Conservation (phyloP, 2,113 vertebrate species). For the Salvelinus namaycush region DNA sequence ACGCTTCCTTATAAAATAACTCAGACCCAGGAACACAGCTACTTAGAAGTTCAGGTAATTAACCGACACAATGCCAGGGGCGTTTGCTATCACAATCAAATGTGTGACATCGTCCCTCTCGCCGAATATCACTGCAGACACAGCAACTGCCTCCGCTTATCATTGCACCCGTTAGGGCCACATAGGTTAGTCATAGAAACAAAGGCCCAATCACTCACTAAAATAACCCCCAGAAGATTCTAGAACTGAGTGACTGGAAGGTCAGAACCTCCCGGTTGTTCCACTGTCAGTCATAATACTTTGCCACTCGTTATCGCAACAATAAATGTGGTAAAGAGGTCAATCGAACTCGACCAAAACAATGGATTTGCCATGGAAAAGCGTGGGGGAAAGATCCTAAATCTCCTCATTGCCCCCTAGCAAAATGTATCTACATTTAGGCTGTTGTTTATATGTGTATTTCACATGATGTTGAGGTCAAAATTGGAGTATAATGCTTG, state of each 20-base stretch:
- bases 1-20: slow-evolving; percentile 27
- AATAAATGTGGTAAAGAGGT: not conserved
- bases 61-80: slow-evolving; percentile 1
- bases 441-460: no score
- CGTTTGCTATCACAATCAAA: not conserved
- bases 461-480: no score
- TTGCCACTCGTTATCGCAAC: slow-evolving; percentile 44
- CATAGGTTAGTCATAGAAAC: slow-evolving; percentile 57
- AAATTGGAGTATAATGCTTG: no score
- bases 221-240: slow-evolving; percentile 54
- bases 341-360: no score
- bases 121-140: slow-evolving; percentile 40
- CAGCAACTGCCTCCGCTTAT: slow-evolving; percentile 59
- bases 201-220: slow-evolving; percentile 51
- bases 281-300: slow-evolving; percentile 48
- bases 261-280: slow-evolving; percentile 43
- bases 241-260: slow-evolving; percentile 42
- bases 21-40: slow-evolving; percentile 1
- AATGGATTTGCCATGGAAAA: no score
- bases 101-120: not conserved
- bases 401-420: no score
- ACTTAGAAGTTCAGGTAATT: slow-evolving; percentile 8
- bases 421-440: no score
- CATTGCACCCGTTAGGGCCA: slow-evolving; percentile 41
- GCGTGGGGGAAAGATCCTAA: no score